Evolutionary conservation across 2,888 invertebrate species (phyloP), one percentile per base, ranked within the genome.

Genomic region (Stenchaetothrips biformis): DNA sequence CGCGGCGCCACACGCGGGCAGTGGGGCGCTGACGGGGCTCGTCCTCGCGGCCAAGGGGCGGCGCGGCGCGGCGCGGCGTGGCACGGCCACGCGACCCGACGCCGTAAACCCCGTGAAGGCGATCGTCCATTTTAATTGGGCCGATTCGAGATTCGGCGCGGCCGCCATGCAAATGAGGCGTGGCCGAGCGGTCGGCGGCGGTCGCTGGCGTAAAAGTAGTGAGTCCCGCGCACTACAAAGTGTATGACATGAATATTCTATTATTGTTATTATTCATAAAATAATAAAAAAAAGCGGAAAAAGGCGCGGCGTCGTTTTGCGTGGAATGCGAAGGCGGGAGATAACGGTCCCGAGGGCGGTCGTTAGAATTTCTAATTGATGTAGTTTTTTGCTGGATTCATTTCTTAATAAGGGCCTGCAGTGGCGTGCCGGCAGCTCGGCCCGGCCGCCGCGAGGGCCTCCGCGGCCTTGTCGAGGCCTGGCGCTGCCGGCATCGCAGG

Each of bases 171-270:
- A 74, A 74, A 74, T 74, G 67, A 74, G 67, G 37, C 37, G 2
- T 4, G 4, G 37, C 37, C 37, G 37, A 37, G 37, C 37, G 37
- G 37, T 37, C 37, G 37, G 37, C 37, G 25, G 21, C 67, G 59
- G 59, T 18, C 59, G 11, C 21, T 25, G 67, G 67, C 21, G 67
- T 74, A 74, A 74, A 74, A 74, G 67, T 74, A 74, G 67, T 74
- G 25, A 25, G 67, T 74, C 67, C 67, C 67, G 37, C 37, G 67
- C 67, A 74, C 67, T 74, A 74, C 67, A 74, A 74, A 74, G 67
- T 74, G 67, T 74, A 74, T 74, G 67, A 74, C 67, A 74, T 74
- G 67, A 74, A 74, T 74, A 74, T 74, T 74, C 67, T 74, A 74
- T 74, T 21, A 74, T 74, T 74, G 67, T 74, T 74, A 74, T 74